Base-by-base conservation (phyloP, 2,888 invertebrate genomes). In the Alitta virens region DNA sequence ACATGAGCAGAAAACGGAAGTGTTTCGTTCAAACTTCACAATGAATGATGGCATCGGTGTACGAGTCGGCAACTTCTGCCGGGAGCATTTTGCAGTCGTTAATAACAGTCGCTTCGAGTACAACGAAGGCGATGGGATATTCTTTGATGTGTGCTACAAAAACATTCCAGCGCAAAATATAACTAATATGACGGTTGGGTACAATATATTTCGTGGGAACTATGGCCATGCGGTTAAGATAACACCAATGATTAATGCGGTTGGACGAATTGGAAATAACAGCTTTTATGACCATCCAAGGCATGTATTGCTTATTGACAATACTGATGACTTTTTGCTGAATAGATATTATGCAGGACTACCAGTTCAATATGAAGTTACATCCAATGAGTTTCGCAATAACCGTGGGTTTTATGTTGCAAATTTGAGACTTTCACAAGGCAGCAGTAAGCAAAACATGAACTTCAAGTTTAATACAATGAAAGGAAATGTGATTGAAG, bases 71-170 rank as follows among this genome's bases (percentile, higher is more conserved):
- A 99, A 98, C 81, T 94, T 89, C 63, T 70, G 70, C 75, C 53
- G 59, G 24, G 90, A 3, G 86, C 82, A 70, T 27, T 68, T 72
- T 60, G 72, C 82, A 56, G 88, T 72, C 84, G 88, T 96, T 0
- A 97, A 97, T 80, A 87, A 96, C n/a, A 94, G 92, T 0, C 91
- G 91, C 81, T 94, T 97, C 79, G 90, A 90, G 71, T 87, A 88
- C 53, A 92, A 92, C 72, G 78, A 86, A 27, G 88, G 89, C 73
- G 90, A 90, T 64, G 92, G 91, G 1, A 83, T 97, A 27, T 90
- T 92, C 76, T 85, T 94, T 60, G 86, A 89, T 63, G 90, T 94
- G 0, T 96, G 94, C 81, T 94, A 91, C 91, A 85, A 67, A 85
- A 68, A 55, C 5, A 50, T 64, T 0, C 66, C 64, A 3, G 50